These are phyloP conservation scores for Apis laboriosa DNA, from an alignment of 1,140 invertebrate genomes.

Conservation along the genomic window DNA sequence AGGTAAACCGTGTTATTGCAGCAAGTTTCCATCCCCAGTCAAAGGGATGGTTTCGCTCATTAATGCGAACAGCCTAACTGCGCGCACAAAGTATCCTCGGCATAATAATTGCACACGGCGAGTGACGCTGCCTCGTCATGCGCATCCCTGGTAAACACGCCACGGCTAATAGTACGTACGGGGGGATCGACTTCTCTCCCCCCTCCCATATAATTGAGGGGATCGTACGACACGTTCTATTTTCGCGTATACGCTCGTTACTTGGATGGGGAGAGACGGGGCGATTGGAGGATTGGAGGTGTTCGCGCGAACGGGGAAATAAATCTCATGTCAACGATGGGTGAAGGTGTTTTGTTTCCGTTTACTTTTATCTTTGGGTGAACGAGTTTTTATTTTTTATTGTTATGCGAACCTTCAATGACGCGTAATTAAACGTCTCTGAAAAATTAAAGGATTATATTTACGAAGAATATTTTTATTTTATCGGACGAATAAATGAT, in stretches of 20 bases:
- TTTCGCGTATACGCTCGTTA: conserved; percentile 11
- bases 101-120: conserved; percentile 35
- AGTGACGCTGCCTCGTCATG: conserved; percentile 14
- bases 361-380: background rate
- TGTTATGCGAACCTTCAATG: too few relatives aligned
- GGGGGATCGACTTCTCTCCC: background rate
- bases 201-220: conserved; percentile 8
- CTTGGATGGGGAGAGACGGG: background rate
- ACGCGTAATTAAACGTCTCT: too few relatives aligned
- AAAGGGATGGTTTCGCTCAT: conserved; percentile 32
- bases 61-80: conserved; percentile 16
- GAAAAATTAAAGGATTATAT: too few relatives aligned
- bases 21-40: background rate
- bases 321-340: background rate
- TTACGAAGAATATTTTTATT: too few relatives aligned
- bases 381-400: background rate
- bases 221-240: conserved; percentile 17
- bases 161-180: conserved; percentile 21
- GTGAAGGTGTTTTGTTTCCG: background rate
- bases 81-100: conserved; percentile 21
- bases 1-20: background rate
- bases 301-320: background rate
- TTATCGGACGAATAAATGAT: too few relatives aligned
- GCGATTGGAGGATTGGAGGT: background rate
- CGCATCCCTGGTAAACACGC: conserved; percentile 28